Percentiles rank a stretch among this genome's conserved stretches.
phyloP scores from a whole-genome alignment of 2,888 invertebrate genomes.

The Hoplodrina ambigua region DNA sequence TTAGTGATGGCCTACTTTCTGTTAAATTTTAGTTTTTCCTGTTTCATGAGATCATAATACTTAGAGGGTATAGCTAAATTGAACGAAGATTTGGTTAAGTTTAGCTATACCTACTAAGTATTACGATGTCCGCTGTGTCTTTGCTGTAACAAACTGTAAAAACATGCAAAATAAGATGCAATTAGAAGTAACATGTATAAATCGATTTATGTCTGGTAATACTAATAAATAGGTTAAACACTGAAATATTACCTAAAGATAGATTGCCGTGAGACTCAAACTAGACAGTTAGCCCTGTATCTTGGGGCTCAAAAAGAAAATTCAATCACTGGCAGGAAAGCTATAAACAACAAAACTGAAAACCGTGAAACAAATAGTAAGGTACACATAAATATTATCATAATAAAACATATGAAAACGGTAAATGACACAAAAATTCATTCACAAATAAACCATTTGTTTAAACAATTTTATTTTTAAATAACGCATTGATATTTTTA shows the following conservation, averaged over 20 bases:
- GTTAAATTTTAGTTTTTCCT: not conserved
- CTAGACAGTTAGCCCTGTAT: not conserved
- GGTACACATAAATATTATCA: not conserved
- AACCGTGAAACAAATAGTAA: not conserved
- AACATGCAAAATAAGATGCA: too few species aligned
- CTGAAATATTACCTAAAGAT: not conserved
- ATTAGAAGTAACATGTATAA: too few species aligned
- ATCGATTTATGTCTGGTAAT: too few species aligned
- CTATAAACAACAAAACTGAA: not conserved
- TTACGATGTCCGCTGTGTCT: not conserved
- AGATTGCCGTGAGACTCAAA: not conserved
- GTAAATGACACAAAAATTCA: conserved; percentile 11
- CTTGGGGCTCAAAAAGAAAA: not conserved
- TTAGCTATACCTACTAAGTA: too few species aligned
- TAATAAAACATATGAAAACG: not conserved
- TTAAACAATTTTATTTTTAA: not conserved
- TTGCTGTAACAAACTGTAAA: not conserved
- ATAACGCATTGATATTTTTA: not conserved
- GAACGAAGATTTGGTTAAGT: not conserved
- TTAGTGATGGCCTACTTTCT: conserved; percentile 14
- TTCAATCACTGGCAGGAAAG: conserved; percentile 3
- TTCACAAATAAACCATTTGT: conserved; percentile 4
- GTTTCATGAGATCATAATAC: not conserved
- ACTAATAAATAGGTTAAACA: too few species aligned
- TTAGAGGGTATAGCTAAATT: not conserved